phyloP scores from a whole-genome alignment of 2,113 vertebrate species.

The Crotalus helleri region DNA sequence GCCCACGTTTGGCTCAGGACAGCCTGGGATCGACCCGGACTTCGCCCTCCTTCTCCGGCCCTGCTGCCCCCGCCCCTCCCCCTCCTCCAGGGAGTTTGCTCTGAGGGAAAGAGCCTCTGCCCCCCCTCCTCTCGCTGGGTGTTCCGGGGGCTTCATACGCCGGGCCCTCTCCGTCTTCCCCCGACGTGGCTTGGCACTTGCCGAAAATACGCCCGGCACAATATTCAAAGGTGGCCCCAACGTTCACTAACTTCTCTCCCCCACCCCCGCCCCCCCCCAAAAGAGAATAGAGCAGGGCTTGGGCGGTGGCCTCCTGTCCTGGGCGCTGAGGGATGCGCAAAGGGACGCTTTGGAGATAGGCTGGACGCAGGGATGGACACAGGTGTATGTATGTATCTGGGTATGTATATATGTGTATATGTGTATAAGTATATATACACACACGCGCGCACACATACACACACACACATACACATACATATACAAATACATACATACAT shows the following conservation, averaged over 20 bases:
- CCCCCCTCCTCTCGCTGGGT: no score
- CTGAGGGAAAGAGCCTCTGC: not conserved
- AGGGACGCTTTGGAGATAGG: not conserved
- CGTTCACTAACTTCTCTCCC: not conserved
- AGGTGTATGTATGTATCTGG: not conserved
- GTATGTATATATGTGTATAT: not conserved
- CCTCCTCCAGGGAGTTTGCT: slow-evolving; percentile 1
- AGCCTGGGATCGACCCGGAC: slow-evolving; percentile 72
- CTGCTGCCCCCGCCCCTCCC: slow-evolving; percentile 43
- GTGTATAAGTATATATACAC: no score
- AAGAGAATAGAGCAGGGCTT: not conserved
- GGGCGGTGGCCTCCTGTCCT: not conserved
- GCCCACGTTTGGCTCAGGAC: slow-evolving; percentile 69
- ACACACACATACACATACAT: no score
- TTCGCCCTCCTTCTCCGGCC: slow-evolving; percentile 62
- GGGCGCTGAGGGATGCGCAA: not conserved
- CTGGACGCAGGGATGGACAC: not conserved
- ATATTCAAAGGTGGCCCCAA: not conserved
- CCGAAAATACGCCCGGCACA: not conserved
- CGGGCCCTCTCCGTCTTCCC: not conserved
- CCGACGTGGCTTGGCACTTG: not conserved
- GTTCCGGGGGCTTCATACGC: not conserved
- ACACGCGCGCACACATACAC: no score
- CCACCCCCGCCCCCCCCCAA: not conserved
- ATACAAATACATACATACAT: no score